Percentiles rank a stretch among this genome's conserved stretches.
Evolutionary conservation across 2,113 vertebrate genomes (phyloP).

Genomic region (Ictalurus punctatus): DNA sequence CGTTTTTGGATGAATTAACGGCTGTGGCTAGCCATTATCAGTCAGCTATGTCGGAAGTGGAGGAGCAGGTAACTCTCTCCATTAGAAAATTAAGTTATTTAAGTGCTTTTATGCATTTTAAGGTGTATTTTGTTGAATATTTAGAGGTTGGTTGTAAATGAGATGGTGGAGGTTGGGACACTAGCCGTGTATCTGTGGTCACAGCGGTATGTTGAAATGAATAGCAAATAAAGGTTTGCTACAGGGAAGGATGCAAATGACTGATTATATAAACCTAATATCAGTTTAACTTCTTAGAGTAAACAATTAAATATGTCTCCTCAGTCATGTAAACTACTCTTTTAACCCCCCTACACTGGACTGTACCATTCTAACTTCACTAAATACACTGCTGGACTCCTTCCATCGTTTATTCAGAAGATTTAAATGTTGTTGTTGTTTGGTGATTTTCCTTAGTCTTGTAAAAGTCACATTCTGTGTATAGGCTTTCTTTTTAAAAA

Average conservation of each 20-base stretch:
- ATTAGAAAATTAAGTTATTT: background rate
- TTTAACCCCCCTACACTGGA: background rate
- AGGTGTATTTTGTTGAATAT: background rate
- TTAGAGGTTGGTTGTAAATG: background rate
- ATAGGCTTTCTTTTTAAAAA: background rate
- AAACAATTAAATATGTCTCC: background rate
- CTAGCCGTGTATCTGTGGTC: background rate
- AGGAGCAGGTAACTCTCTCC: slow-evolving; percentile 76
- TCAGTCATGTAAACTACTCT: background rate
- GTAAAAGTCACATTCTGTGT: background rate
- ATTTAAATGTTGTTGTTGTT: background rate
- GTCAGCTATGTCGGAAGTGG: slow-evolving; percentile 82
- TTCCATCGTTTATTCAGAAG: background rate
- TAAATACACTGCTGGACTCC: background rate
- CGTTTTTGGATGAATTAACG: background rate
- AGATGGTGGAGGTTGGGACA: too few species aligned
- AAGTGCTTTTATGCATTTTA: background rate
- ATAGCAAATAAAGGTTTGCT: background rate
- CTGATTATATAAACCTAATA: background rate
- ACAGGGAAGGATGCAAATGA: background rate
- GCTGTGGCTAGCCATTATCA: slow-evolving; percentile 10
- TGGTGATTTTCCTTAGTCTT: background rate
- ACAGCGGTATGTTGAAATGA: background rate
- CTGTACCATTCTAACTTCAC: background rate
- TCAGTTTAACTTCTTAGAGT: background rate